Evolutionary conservation across 2,113 vertebrate genomes (phyloP), one percentile per base, ranked within the genome.

Genomic region (Micronycteris hirsuta): DNA sequence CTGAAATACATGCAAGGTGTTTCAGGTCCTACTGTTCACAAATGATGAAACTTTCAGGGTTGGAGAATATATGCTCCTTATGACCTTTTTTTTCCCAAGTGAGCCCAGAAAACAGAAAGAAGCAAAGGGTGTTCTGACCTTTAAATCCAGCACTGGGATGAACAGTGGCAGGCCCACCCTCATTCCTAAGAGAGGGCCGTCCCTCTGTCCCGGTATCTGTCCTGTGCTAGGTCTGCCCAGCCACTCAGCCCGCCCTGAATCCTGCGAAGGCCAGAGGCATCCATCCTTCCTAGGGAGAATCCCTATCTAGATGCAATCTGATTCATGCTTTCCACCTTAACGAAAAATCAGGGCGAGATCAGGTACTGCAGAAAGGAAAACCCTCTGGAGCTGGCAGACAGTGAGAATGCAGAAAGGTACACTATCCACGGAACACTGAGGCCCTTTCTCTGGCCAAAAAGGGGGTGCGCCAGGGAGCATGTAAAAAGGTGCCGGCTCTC

Each of bases 271-370:
- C n/a, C 82, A 91, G 63, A 45, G n/a, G 45, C 38, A 41, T n/a
- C n/a, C 19, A 84, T 74, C 63, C 71, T 93, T 91, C 26, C 65
- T 28, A 90, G 65, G 36, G 38, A 91, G 56, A 61, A 81, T 36
- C 52, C 36, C 58, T 91, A 80, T 80, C 65, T 52, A 87, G 78
- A 84, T 81, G 82, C 65, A 88, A 65, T 81, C 83, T 95, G 78
- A 96, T 67, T 70, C 43, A 52, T 93, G 81, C n/a, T 93, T 96
- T 93, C 61, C 24, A 95, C 84, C 47, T 93, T 65, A 77, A 24
- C 33, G 65, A 80, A 90, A 68, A 76, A 88, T 90, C 41, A 36
- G 43, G 76, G 36, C 93, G 78, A 80, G 86, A 93, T 70, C 76
- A 61, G 52, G 80, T 76, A 82, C 2, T 20, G 54, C 52, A 89